Conservation (phyloP, 2,888 invertebrate genomes). For the Zygogramma bicolorata region DNA sequence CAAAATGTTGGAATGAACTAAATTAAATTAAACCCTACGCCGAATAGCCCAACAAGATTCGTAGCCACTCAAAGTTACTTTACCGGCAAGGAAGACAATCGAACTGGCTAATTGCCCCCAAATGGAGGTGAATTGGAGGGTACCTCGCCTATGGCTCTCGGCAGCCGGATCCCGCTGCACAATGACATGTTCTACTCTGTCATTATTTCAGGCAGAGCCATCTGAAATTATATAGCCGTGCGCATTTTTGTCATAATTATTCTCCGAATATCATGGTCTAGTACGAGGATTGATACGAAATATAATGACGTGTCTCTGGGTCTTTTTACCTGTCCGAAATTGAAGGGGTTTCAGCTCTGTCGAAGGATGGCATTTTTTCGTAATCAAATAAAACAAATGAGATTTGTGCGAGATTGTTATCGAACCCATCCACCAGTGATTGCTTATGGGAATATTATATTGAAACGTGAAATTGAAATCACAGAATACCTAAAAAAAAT, state of each 20-base stretch:
- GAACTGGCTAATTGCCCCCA: slow-evolving; percentile 42
- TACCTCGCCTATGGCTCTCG: slow-evolving; percentile 57
- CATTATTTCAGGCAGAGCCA: slow-evolving; percentile 59
- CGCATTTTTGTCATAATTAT: slow-evolving; percentile 64
- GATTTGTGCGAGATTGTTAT: not conserved
- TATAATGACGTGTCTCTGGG: slow-evolving; percentile 4
- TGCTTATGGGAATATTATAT: too few species aligned
- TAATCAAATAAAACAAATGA: not conserved
- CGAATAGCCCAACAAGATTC: too few species aligned
- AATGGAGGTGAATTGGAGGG: slow-evolving; percentile 34
- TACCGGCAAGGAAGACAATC: slow-evolving; percentile 17
- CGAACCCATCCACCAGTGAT: too few species aligned
- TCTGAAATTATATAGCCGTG: slow-evolving; percentile 62
- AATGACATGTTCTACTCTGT: slow-evolving; percentile 63
- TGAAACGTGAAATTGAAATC: too few species aligned
- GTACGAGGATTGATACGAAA: slow-evolving; percentile 30
- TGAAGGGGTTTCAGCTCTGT: not conserved
- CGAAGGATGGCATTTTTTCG: not conserved
- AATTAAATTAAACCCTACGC: too few species aligned
- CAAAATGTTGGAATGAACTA: too few species aligned
- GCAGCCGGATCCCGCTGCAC: slow-evolving; percentile 56
- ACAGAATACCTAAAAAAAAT: too few species aligned
- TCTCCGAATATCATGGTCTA: slow-evolving; percentile 62
- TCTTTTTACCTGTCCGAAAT: slow-evolving; percentile 15
- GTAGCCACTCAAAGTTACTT: not conserved